phyloP scores from a whole-genome alignment of 2,888 invertebrate species.

The Apamea sordens region DNA sequence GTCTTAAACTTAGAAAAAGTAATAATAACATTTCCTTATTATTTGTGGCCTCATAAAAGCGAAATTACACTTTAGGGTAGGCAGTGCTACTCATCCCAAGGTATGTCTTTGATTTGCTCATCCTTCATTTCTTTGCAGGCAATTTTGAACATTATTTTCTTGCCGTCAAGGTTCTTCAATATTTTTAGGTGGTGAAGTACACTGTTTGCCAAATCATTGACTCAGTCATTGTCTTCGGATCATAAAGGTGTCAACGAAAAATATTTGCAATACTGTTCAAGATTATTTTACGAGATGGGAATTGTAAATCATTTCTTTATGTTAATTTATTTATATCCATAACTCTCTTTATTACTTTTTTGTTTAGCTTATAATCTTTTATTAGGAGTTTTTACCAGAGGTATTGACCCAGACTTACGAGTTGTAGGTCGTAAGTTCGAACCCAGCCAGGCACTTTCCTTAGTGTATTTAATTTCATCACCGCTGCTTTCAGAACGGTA shows the following conservation, averaged over 20 bases:
- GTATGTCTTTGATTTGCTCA: conserved; percentile 8
- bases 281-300: conserved; percentile 56
- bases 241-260: conserved; percentile 79
- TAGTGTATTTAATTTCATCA: too few relatives aligned
- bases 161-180: rapidly evolving
- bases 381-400: too few relatives aligned
- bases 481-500: too few relatives aligned
- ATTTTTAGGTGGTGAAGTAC: conserved; percentile 4
- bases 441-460: too few relatives aligned
- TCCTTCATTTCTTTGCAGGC: background rate
- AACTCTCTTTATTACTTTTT: background rate
- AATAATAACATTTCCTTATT: conserved; percentile 65
- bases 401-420: too few relatives aligned
- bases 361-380: background rate
- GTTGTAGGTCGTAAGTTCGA: too few relatives aligned
- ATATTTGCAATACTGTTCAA: conserved; percentile 73
- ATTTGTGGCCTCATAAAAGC: conserved; percentile 66
- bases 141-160: conserved; percentile 29
- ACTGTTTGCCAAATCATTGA: conserved; percentile 65
- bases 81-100: conserved; percentile 32
- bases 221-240: conserved; percentile 78
- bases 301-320: conserved; percentile 49
- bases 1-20: conserved; percentile 56
- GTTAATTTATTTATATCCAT: conserved; percentile 33
- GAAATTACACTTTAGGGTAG: conserved; percentile 64